Evolutionary conservation across 1,140 invertebrate species (phyloP).

Genomic region (Diorhabda carinulata): DNA sequence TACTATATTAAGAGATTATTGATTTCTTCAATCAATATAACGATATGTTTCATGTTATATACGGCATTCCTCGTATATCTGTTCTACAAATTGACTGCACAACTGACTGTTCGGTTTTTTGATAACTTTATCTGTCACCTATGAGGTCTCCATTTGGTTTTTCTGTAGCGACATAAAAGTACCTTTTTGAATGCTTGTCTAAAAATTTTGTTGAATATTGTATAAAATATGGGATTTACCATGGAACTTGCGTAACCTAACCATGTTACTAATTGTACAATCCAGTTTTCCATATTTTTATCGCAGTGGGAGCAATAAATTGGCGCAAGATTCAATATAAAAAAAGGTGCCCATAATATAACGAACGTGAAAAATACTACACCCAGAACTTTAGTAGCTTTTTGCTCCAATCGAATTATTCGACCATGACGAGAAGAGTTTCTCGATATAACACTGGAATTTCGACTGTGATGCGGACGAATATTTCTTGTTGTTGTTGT

Average conservation of each 20-base stretch:
- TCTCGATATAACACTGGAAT: conserved; percentile 73
- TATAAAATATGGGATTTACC: conserved; percentile 93
- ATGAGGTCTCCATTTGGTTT: conserved; percentile 54
- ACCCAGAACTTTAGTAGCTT: conserved; percentile 90
- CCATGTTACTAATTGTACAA: conserved; percentile 85
- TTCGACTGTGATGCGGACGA: conserved; percentile 64
- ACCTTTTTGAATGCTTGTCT: conserved; percentile 87
- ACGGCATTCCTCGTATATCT: no score
- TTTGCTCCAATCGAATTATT: conserved; percentile 81
- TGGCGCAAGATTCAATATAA: conserved; percentile 80
- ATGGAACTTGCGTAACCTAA: conserved; percentile 89
- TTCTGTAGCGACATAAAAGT: conserved; percentile 70
- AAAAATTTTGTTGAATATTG: conserved; percentile 92
- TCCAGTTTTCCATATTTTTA: conserved; percentile 65
- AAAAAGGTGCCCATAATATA: conserved; percentile 90
- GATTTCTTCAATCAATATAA: no score
- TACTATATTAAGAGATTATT: no score
- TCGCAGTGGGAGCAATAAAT: conserved; percentile 75
- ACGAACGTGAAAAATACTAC: conserved; percentile 93
- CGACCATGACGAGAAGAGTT: conserved; percentile 76
- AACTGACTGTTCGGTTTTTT: conserved; percentile 24
- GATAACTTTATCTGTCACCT: conserved; percentile 42
- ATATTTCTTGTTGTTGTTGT: conserved; percentile 39
- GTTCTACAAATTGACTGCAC: conserved; percentile 8
- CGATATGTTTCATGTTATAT: no score